Base-by-base conservation (phyloP, 2,888 invertebrate species). In the Tineola bisselliella region DNA sequence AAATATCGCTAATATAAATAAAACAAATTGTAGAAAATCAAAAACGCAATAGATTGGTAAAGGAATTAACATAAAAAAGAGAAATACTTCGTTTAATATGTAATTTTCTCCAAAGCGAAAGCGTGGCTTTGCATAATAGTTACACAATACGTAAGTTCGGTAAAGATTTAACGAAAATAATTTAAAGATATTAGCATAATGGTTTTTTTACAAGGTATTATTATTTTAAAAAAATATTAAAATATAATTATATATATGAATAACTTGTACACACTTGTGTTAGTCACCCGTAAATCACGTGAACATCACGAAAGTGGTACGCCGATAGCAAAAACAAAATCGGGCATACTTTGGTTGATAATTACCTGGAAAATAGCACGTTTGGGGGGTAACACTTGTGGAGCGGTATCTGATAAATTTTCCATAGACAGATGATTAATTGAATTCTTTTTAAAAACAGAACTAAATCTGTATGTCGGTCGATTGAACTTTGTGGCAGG, bases 341-440 rank as follows among this genome's bases (percentile, higher is more conserved):
- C 12, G 18, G 4, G 3, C 10, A 25, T 19, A 6, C 48, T 8
- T 48, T 15, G 2, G 8, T 15, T 48, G 8, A 17, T 17, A 48
- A 48, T 83, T 86, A 89, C 89, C 89, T 89, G 88, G 72, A 86
- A 84, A 67, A 79, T 83, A 69, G 88, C 77, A 70, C 88, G 84
- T 82, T 88, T 88, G 70, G 84, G 84, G 65, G 84, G 79, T 65
- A 84, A 73, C 69, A 88, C 75, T 69, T 87, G 84, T 64, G 86
- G 88, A 63, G 81, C 77, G 69, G 86, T 82, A 67, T 89, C 89
- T 66, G 82, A 89, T 65, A 92, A 81, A 76, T 92, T 92, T 74
- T 93, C 92, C 91, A 92, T 91, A 0, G 92, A 92, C 64, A 91
- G 88, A 54, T 92, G 84, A n/a, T 88, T 88, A 62, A 86, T 78